These are phyloP conservation scores for Percopsis transmontana DNA, from an alignment of 2,113 vertebrate genomes.

Conservation along the genomic window DNA sequence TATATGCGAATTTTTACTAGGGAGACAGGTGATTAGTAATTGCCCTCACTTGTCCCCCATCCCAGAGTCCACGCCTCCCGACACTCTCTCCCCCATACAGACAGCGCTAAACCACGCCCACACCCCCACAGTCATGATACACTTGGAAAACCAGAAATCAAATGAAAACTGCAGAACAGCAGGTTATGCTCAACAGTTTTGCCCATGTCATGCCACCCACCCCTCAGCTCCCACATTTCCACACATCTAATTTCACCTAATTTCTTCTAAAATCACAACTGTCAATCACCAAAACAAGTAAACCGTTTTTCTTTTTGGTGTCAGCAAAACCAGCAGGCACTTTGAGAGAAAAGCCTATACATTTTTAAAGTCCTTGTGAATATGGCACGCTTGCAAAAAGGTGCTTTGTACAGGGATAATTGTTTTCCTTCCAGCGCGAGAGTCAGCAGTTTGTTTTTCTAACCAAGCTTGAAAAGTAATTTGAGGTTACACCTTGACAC, in stretches of 20 bases:
- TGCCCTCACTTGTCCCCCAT: too few species aligned
- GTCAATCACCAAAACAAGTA: slow-evolving; percentile 16
- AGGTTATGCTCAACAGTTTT: too few species aligned
- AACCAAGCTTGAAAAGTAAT: slow-evolving; percentile 16
- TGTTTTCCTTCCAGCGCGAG: slow-evolving; percentile 29
- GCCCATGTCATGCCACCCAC: too few species aligned
- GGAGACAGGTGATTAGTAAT: too few species aligned
- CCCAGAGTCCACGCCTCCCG: too few species aligned
- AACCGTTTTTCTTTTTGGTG: slow-evolving; percentile 30
- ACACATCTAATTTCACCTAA: slow-evolving; percentile 9
- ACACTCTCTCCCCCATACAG: too few species aligned
- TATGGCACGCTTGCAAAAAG: slow-evolving; percentile 32
- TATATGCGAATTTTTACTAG: too few species aligned
- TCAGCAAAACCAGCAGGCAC: slow-evolving; percentile 44
- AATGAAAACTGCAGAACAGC: too few species aligned
- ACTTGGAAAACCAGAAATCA: too few species aligned
- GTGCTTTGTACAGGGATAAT: slow-evolving; percentile 21
- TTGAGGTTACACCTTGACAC: slow-evolving; percentile 12
- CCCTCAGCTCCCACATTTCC: slow-evolving; percentile 9
- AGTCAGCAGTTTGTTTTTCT: slow-evolving; percentile 26
- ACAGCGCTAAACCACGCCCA: too few species aligned
- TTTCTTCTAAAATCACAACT: slow-evolving; percentile 24
- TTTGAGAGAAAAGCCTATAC: slow-evolving; percentile 48
- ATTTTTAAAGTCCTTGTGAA: slow-evolving; percentile 45
- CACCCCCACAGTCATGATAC: too few species aligned